A percentile compares a stretch with the other conserved stretches of the same genome.
phyloP scores from a whole-genome alignment of 2,797 vertebrate species.

The Gadopsis marmoratus region DNA sequence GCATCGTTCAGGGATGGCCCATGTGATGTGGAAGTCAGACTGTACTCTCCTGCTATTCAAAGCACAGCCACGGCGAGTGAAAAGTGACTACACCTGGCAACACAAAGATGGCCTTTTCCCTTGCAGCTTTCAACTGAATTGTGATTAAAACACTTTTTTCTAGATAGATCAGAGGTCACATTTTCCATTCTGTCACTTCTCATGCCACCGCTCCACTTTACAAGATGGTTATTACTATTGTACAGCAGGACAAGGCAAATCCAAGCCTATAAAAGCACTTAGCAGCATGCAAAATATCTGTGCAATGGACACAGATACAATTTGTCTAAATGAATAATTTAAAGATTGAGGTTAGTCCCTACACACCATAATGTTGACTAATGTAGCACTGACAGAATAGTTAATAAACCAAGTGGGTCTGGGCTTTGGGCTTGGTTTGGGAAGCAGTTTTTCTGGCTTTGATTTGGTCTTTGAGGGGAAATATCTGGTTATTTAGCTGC shows the following conservation, averaged over 20 bases:
- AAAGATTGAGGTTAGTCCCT: constrained; percentile 29
- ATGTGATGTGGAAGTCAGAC: constrained; percentile 28
- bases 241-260: not conserved
- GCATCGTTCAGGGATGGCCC: constrained; percentile 28
- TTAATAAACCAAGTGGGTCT: constrained; percentile 8
- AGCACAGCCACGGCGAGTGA: constrained; percentile 34
- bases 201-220: constrained; percentile 27
- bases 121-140: constrained; percentile 44
- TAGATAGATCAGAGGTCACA: constrained; percentile 39
- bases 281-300: constrained; percentile 17
- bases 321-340: constrained; percentile 45
- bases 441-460: constrained; percentile 21
- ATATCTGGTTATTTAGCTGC: too few species aligned
- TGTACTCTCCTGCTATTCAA: constrained; percentile 37
- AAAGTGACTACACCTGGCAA: constrained; percentile 60
- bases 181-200: constrained; percentile 37
- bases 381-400: constrained; percentile 43
- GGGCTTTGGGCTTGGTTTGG: constrained; percentile 16
- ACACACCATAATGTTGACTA: constrained; percentile 40
- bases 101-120: constrained; percentile 26
- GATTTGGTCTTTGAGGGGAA: too few species aligned
- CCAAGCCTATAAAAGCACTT: not conserved
- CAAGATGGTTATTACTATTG: constrained; percentile 19
- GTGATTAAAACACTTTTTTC: constrained; percentile 41
- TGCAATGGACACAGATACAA: constrained; percentile 14